Base-by-base conservation (phyloP, 2,888 invertebrate genomes). In the Axea sp. region DNA sequence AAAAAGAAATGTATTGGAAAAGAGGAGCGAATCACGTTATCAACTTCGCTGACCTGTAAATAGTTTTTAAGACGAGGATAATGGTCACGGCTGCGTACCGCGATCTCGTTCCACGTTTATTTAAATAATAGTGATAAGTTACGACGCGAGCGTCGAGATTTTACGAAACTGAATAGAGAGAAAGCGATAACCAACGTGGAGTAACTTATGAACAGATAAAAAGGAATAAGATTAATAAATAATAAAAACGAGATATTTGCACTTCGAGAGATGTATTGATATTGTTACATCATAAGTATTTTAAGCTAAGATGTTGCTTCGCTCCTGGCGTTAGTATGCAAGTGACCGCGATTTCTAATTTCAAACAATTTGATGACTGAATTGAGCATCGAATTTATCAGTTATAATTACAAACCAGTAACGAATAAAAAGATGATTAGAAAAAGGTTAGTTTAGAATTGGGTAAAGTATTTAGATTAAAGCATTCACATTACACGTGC, bases 201-300 rank as follows among this genome's bases (percentile, higher is more conserved):
- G 35, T 47, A 60, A 71, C 28, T 62, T 62, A 49, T 49, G 14
- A 59, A 17, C 15, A 53, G 37, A 30, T 8, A 9, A 55, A 31
- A 41, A 30, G 9, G 39, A 43, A 12, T 41, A 53, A 31, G 39
- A 55, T 62, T 35, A 53, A 45, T 6, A 57, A 33, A 33, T 19
- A 39, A 37, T 69, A 37, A 60, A 30, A 64, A 55, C 55, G 45
- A 62, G 64, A 62, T 26, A 72, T 64, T 64, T 72, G 51, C 64
- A 71, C 64, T 71, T 71, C 62, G 71, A 71, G 71, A 71, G 64
- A 64, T 64, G 71, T 67, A 68, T 73, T 67, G 51, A 73, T 68
- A 73, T 64, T 73, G 69, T 74, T 74, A 74, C 31, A 28, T 64
- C 59, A 65, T 73, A 73, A 62, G 68, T 68, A 73, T 68, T 73